phyloP scores from a whole-genome alignment of 2,888 invertebrate species.

The Ecliptopera silaceata region DNA sequence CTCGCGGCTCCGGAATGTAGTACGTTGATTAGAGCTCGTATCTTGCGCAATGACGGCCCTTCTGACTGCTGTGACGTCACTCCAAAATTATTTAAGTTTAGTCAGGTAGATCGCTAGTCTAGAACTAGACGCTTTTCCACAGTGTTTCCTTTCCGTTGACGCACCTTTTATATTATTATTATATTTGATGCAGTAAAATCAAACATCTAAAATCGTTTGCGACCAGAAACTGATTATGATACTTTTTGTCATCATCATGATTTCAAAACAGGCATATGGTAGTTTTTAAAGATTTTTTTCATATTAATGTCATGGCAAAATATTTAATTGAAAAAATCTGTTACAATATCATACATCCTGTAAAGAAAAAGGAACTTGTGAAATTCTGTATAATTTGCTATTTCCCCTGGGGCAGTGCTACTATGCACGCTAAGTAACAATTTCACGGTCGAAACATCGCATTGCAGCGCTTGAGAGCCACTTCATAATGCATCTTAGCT shows the following conservation, averaged over 20 bases:
- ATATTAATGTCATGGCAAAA: too few species aligned
- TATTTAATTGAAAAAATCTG: too few species aligned
- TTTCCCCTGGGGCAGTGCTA: slow-evolving; percentile 6
- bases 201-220: too few species aligned
- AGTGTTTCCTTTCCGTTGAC: too few species aligned
- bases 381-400: slow-evolving; percentile 15
- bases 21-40: slow-evolving; percentile 50
- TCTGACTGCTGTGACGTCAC: slow-evolving; percentile 1
- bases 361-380: background rate
- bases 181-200: too few species aligned
- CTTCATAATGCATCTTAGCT: slow-evolving; percentile 33
- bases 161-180: too few species aligned
- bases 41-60: slow-evolving; percentile 42
- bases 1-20: slow-evolving; percentile 44
- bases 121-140: too few species aligned
- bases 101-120: too few species aligned
- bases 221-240: too few species aligned
- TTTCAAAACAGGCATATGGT: too few species aligned
- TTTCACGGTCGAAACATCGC: slow-evolving; percentile 29
- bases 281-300: too few species aligned
- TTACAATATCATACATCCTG: background rate
- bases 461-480: slow-evolving; percentile 23
- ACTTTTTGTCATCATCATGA: too few species aligned
- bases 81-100: background rate
- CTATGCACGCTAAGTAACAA: slow-evolving; percentile 24